Evolutionary conservation across 2,888 invertebrate genomes (phyloP).

Genomic region (Ephialtes manifestator): DNA sequence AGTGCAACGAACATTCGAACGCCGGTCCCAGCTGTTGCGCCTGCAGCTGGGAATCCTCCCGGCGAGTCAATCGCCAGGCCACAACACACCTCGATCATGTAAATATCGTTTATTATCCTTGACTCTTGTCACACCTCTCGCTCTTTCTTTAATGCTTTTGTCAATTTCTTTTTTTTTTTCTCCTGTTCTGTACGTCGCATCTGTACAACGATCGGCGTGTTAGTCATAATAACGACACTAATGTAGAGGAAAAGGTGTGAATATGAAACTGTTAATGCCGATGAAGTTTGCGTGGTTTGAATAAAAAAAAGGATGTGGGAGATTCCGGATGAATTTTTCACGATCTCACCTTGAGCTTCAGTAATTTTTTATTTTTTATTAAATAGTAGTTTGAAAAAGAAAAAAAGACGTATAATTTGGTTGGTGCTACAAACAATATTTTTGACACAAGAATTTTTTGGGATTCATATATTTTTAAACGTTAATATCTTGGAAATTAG

Average conservation of each 20-base stretch:
- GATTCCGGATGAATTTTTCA: no score
- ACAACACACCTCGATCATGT: constrained; percentile 84
- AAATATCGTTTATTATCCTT: constrained; percentile 31
- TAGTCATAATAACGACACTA: not conserved
- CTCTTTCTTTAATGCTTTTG: constrained; percentile 26
- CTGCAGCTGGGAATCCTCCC: constrained; percentile 70
- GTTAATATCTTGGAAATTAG: no score
- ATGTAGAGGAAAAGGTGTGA: not conserved
- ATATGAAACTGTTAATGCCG: not conserved
- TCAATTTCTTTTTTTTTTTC: not conserved
- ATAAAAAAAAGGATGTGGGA: no score
- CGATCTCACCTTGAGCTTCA: no score
- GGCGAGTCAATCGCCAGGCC: constrained; percentile 75
- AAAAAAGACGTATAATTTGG: no score
- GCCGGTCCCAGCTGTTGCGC: constrained; percentile 70
- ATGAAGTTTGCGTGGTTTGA: not conserved
- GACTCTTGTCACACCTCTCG: constrained; percentile 23
- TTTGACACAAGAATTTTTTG: no score
- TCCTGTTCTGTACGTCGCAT: not conserved
- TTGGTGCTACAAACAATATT: no score
- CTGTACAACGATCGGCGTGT: not conserved
- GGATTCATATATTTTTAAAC: no score
- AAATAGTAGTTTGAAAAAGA: no score
- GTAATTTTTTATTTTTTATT: no score
- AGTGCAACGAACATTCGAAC: constrained; percentile 76